Conservation (phyloP, 2,888 invertebrate genomes). For the Mimas tiliae region DNA sequence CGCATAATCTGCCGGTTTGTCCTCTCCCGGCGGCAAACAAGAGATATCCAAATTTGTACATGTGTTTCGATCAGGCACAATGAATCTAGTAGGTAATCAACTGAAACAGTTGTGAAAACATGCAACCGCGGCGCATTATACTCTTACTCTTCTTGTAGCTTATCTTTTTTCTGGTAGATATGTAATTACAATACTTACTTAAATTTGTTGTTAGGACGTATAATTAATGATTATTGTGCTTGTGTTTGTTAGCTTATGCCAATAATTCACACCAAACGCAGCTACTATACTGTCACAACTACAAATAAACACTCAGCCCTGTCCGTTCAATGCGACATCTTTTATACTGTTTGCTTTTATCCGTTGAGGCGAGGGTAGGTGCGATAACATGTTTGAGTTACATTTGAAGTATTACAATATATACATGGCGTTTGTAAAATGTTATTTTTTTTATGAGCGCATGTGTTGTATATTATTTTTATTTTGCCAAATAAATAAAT, state of each 20-base stretch:
- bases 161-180: slow-evolving; percentile 6
- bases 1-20: slow-evolving; percentile 42
- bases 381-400: no score
- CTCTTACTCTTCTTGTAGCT: slow-evolving; percentile 13
- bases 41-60: slow-evolving; percentile 52
- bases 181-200: slow-evolving; percentile 2
- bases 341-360: no score
- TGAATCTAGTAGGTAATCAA: slow-evolving; percentile 34
- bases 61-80: slow-evolving; percentile 42
- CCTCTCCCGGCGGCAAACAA: slow-evolving; percentile 40
- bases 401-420: slow-evolving; percentile 1
- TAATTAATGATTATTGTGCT: slow-evolving; percentile 11
- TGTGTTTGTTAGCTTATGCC: no score
- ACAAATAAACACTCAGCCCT: no score
- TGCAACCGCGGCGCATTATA: slow-evolving; percentile 8
- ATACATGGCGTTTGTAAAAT: slow-evolving; percentile 1
- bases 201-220: neutral
- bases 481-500: no score
- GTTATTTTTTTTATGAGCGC: no score
- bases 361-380: no score
- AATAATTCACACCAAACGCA: no score
- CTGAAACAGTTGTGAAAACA: slow-evolving; percentile 25
- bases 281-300: no score
- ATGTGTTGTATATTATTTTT: no score
- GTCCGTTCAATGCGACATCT: no score